Conservation (phyloP, 2,797 vertebrate genomes). For the Sebastes taczanowskii region DNA sequence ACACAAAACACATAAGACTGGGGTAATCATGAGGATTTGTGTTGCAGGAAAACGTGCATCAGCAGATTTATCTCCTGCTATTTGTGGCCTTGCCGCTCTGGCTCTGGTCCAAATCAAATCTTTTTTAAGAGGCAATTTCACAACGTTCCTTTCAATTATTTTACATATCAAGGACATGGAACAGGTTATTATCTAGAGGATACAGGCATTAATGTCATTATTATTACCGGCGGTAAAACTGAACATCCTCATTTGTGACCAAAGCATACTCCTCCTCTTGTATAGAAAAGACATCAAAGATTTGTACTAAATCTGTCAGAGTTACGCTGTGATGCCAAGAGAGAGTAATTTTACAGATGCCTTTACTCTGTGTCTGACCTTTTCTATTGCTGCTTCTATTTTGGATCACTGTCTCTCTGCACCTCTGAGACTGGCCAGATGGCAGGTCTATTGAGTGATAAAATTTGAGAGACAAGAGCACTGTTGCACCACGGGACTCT, state of each 20-base stretch:
- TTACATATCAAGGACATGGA: conserved; percentile 62
- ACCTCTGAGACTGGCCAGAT: conserved; percentile 80
- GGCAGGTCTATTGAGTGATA: conserved; percentile 78
- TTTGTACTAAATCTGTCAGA: conserved; percentile 59
- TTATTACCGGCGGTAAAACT: conserved; percentile 52
- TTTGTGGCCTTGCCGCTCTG: conserved; percentile 58
- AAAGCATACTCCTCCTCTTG: conserved; percentile 25
- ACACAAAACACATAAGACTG: conserved; percentile 64
- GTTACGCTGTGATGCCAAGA: conserved; percentile 32
- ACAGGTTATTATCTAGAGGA: conserved; percentile 52
- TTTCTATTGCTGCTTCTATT: conserved; percentile 75
- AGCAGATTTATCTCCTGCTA: conserved; percentile 67
- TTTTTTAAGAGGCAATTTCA: conserved; percentile 58
- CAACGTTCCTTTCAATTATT: conserved; percentile 60
- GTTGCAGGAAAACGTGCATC: conserved; percentile 66
- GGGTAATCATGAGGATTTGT: conserved; percentile 75
- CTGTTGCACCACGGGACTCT: conserved; percentile 58
- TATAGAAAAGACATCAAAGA: conserved; percentile 47
- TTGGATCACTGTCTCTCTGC: conserved; percentile 71
- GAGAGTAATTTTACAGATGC: conserved; percentile 64
- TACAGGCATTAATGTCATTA: conserved; percentile 59
- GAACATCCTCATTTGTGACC: conserved; percentile 55
- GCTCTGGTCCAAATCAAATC: conserved; percentile 61
- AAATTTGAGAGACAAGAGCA: conserved; percentile 76
- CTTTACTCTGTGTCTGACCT: conserved; percentile 72